Conservation (phyloP, 2,113 vertebrate genomes). For the Actenoides lindsayi region DNA sequence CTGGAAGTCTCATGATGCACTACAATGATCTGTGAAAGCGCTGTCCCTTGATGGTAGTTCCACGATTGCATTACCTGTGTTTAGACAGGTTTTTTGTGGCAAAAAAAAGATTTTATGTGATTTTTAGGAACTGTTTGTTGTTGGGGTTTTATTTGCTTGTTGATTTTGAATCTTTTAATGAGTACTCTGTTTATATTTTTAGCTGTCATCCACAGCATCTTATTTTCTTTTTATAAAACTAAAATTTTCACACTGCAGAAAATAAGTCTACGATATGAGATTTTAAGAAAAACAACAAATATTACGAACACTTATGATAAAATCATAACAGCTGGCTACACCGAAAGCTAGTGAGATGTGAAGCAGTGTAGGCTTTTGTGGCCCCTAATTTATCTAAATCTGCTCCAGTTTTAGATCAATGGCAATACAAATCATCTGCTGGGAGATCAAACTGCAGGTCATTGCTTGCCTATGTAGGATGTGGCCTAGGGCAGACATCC, state of each 20-base stretch:
- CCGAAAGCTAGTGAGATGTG: neutral
- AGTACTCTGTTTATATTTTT: neutral
- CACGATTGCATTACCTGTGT: neutral
- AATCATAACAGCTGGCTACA: neutral
- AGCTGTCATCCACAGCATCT: neutral
- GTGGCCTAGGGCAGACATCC: neutral
- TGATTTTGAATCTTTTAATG: neutral
- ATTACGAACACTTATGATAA: neutral
- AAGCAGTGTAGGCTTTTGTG: neutral
- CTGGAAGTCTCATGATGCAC: neutral
- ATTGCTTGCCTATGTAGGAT: neutral
- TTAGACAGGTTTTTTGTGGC: neutral
- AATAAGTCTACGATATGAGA: neutral
- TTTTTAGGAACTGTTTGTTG: neutral
- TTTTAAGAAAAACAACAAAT: neutral
- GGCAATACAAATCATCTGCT: neutral
- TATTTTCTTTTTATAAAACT: neutral
- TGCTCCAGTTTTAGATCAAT: neutral
- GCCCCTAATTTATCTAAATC: neutral
- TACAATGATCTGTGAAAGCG: neutral
- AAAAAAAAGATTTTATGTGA: neutral
- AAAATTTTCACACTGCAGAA: neutral
- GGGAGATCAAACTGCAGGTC: neutral
- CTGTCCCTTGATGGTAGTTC: neutral
- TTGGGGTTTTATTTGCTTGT: neutral